phyloP scores from a whole-genome alignment of 2,113 vertebrate genomes.

The Tyto alba region DNA sequence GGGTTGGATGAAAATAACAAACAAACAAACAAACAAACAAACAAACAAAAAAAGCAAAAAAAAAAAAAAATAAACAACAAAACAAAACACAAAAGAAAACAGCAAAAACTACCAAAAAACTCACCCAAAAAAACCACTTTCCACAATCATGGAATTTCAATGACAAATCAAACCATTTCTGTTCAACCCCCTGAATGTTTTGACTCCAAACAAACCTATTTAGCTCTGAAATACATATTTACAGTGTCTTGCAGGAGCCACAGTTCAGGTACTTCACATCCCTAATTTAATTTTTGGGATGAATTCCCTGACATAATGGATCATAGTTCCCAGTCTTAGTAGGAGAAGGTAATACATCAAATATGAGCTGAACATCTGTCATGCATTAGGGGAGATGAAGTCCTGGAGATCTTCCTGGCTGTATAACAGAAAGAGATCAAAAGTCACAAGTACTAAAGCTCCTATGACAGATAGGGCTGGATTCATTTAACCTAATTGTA shows the following conservation, averaged over 20 bases:
- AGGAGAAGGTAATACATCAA: constrained; percentile 10
- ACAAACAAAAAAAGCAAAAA: too few relatives aligned
- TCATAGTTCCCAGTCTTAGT: background rate
- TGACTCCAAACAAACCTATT: background rate
- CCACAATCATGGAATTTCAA: background rate
- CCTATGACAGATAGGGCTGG: background rate
- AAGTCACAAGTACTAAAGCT: background rate
- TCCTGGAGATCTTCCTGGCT: background rate
- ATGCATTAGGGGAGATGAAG: background rate
- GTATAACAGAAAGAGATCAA: background rate
- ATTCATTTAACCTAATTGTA: background rate
- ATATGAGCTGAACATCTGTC: constrained; percentile 23
- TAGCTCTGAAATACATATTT: background rate
- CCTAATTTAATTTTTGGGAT: constrained; percentile 2
- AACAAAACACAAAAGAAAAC: background rate
- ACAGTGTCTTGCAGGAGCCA: background rate
- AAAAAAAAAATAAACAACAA: too few relatives aligned
- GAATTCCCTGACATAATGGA: background rate
- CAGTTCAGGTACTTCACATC: background rate
- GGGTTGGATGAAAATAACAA: rapidly evolving
- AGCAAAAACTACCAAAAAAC: background rate
- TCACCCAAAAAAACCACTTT: rapidly evolving
- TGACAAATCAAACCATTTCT: background rate
- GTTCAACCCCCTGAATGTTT: background rate
- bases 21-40: background rate